Percentiles rank a stretch among this genome's conserved stretches.
These are phyloP conservation scores for Brachypodius melanocephalos DNA, from an alignment of 2,113 vertebrate genomes.

Conservation along the genomic window DNA sequence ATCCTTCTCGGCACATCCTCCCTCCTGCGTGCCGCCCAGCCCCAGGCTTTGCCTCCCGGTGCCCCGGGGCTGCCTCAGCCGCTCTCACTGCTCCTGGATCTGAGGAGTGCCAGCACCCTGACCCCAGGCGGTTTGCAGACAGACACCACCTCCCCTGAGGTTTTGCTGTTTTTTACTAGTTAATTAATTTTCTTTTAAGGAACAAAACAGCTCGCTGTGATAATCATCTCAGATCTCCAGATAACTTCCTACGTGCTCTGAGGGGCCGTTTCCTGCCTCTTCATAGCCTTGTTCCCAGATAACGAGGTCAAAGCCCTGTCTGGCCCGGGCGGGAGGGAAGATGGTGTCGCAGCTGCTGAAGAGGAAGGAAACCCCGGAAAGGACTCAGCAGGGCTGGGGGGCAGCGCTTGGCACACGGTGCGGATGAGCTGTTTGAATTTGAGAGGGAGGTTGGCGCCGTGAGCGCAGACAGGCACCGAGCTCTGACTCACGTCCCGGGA, in stretches of 20 bases:
- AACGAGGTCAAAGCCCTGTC: not conserved
- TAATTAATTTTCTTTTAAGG: not conserved
- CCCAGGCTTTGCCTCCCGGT: rapidly evolving
- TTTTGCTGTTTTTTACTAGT: not conserved
- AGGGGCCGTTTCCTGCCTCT: not conserved
- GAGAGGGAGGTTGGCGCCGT: not conserved
- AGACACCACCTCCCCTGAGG: not conserved
- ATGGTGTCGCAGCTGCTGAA: not conserved
- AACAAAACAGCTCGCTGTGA: not conserved
- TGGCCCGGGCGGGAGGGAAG: not conserved
- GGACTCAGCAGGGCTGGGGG: not conserved
- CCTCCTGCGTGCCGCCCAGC: not conserved
- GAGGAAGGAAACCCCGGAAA: conserved; percentile 40
- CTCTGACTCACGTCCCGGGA: not conserved
- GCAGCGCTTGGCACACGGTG: not conserved
- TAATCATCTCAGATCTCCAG: not conserved
- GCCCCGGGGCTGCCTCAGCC: not conserved
- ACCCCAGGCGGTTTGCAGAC: not conserved
- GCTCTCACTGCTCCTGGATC: no score
- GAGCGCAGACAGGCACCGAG: not conserved
- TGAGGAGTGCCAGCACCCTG: not conserved
- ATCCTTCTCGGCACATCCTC: not conserved
- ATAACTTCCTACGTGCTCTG: not conserved
- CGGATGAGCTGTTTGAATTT: not conserved
- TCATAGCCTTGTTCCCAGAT: not conserved